Base-by-base conservation (phyloP, 2,113 vertebrate genomes). In the Megalops atlanticus region DNA sequence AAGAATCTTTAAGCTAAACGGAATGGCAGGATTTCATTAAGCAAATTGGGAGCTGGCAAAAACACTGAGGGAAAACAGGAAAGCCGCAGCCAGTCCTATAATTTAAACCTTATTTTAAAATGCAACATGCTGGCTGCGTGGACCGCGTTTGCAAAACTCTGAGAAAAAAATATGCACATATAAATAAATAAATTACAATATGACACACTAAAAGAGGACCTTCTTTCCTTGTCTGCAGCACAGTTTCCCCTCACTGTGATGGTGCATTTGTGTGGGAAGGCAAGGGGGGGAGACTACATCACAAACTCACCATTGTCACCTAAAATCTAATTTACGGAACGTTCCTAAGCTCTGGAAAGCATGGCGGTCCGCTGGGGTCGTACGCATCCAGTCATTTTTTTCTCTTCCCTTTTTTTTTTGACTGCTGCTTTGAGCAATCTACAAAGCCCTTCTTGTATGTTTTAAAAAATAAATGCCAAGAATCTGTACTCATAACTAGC, bases 1-100 rank as follows among this genome's bases (percentile, higher is more conserved):
- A 95, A 94, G 95, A 95, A 95, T 95, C 94, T 98, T 95, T 94
- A 96, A 2, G 89, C 94, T 94, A 94, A 95, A 95, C 93, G 95
- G 95, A 97, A 96, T 96, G 96, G 96, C 96, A 97, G 96, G 95
- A 96, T 96, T 97, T 97, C 96, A 98, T 98, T 98, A 98, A 96
- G 95, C 95, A 97, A 98, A 98, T 97, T 98, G 96, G 94, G 94
- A 96, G 95, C 96, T 97, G 96, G 97, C 96, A 96, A 94, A 96
- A 95, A 96, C 94, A 97, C 96, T 96, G 94, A 97, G 93, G 95
- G 95, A 96, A 96, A 96, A 94, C 5, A 93, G 95, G 93, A 95
- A 96, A 97, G 95, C 96, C 96, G 95, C 94, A 97, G 95, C 93
- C 94, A 95, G 95, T 91, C 95, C 95, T 96, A 95, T 98, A 97